Base-by-base conservation (phyloP, 2,113 vertebrate genomes). In the Capreolus pygargus region DNA sequence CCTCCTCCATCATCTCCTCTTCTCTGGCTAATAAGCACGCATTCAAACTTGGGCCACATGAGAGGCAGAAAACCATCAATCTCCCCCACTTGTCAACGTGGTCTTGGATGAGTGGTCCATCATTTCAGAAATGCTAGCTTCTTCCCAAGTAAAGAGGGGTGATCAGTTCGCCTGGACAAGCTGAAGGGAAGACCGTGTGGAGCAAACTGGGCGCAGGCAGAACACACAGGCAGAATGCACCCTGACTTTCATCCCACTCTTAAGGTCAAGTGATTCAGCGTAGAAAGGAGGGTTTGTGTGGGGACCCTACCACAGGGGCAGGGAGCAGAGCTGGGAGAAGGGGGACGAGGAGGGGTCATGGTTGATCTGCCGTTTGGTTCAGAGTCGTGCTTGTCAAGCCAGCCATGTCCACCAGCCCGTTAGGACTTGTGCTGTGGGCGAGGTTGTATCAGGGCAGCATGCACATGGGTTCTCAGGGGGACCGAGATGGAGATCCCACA, bases 151-250 rank as follows among this genome's bases (percentile, higher is more conserved):
- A 9, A 43, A 91, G 74, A 36, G 33, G 1, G 79, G 13, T 52
- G 5, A 28, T 19, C 6, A 50, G 28, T 33, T 83, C 79, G 10
- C 50, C 61, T 1, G 10, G 39, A 70, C 58, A 36, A 61, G 54
- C 90, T 6, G 4, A 28, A 45, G 28, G 58, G n/a, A 25, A 28
- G 1, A 21, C 2, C 1, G 64, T 21, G 11, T 9, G 6, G 25
- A 10, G 45, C 6, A 3, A 9, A 0, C 0, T 1, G 23, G 57
- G 55, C 17, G 23, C 17, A 14, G 2, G 30, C 16, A 19, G 43
- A 60, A 17, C 3, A 6, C 0, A 54, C 17, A 17, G 2, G 30
- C 16, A 19, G 43, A 60, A 17, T 2, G 4, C 0, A 54, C 0
- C 1, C 39, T 14, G 70, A 76, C 70, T 76, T 76, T 43, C 39